Base-by-base conservation (phyloP, 2,797 vertebrate genomes). In the Zenarchopterus dispar region DNA sequence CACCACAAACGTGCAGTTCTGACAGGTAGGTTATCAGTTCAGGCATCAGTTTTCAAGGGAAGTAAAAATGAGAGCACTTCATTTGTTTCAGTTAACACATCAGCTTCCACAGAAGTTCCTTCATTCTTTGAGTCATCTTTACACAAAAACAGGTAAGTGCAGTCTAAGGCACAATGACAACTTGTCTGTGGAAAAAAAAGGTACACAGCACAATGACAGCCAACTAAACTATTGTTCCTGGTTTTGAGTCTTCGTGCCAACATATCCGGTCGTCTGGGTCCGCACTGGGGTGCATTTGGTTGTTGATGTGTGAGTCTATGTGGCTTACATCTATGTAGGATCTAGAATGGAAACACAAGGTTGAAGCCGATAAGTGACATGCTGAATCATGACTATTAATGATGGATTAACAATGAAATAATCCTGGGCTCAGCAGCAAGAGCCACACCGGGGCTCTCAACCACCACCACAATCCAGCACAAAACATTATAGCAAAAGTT, bases 191-290 rank as follows among this genome's bases (percentile, higher is more conserved):
- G 3, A 5, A 76, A 11, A 67, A 62, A 54, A 56, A 43, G 60
- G 67, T 46, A 24, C 9, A 56, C 42, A 51, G 46, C 47, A 71
- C 48, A n/a, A 48, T 15, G 49, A 65, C 60, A 61, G 48, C 57
- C 45, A 86, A 19, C 85, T 96, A 99, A 67, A 99, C 97, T 50
- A 99, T 97, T 0, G 97, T 99, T 88, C 97, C 97, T 0, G 97
- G 97, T 84, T 98, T 97, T 8, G 97, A 96, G 79, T 96, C 94
- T 83, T 97, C 96, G 0, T 98, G 96, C 97, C 97, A 99, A 58
- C 92, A 91, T 18, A 99, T 94, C 88, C 95, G 91, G 62, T 97
- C 96, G 0, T 90, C 89, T 7, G 90, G 85, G 55, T 95, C 93
- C 81, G 91, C 75, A 76, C 81, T 80, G 0, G 84, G 90, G 74